A percentile compares a stretch with the other conserved stretches of the same genome.
Evolutionary conservation across 2,797 vertebrate genomes (phyloP).

Genomic region (Rousettus madagascariensis): DNA sequence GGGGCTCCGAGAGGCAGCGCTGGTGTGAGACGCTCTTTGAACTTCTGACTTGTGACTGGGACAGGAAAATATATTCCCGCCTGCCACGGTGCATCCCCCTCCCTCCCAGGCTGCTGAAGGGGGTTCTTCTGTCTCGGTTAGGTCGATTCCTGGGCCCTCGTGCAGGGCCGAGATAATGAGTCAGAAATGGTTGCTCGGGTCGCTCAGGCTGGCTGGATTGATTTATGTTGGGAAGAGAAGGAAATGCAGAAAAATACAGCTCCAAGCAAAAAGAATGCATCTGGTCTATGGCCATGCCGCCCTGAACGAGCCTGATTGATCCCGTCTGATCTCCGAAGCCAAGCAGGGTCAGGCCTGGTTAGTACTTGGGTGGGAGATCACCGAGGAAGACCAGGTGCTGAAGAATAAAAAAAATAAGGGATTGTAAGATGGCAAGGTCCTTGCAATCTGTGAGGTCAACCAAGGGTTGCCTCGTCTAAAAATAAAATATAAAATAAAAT

Average conservation of each 20-base stretch:
- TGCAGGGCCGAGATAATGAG: neutral
- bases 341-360: too few relatives aligned
- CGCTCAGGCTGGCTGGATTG: neutral
- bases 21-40: neutral
- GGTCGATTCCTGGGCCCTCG: too few relatives aligned
- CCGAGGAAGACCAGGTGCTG: too few relatives aligned
- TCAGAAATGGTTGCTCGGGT: neutral
- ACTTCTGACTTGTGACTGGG: neutral
- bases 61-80: neutral
- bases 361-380: too few relatives aligned
- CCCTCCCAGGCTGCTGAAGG: neutral
- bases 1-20: neutral
- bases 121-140: neutral
- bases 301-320: too few relatives aligned
- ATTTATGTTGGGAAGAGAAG: neutral
- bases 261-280: neutral
- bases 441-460: too few relatives aligned
- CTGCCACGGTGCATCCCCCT: rapidly evolving
- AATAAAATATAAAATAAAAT: too few relatives aligned
- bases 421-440: too few relatives aligned
- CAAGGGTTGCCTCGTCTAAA: too few relatives aligned
- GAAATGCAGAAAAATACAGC: neutral
- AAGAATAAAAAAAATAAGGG: too few relatives aligned
- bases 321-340: too few relatives aligned
- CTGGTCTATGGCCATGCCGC: too few relatives aligned